Conservation (phyloP, 2,113 vertebrate genomes). For the Pelobates fuscus region DNA sequence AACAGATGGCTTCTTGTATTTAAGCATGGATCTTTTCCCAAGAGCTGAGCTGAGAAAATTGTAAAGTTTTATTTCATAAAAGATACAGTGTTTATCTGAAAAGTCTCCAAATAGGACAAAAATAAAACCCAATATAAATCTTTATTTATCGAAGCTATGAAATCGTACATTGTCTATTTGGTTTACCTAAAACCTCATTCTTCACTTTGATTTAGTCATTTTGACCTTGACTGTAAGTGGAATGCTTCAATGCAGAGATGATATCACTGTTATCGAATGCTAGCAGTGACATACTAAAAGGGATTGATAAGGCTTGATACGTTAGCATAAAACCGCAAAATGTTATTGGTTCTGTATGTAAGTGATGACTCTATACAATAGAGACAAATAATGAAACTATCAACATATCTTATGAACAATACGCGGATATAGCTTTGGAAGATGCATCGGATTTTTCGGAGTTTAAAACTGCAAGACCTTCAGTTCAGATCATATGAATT, state of each 20-base stretch:
- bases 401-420: too few relatives aligned
- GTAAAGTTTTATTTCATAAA: neutral
- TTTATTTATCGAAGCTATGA: neutral
- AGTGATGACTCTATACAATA: too few relatives aligned
- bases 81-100: conserved; percentile 4
- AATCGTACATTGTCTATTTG: neutral
- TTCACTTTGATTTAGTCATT: neutral
- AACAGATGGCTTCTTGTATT: neutral
- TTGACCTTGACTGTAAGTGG: neutral
- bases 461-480: too few relatives aligned
- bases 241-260: neutral
- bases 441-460: too few relatives aligned
- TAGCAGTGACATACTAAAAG: too few relatives aligned
- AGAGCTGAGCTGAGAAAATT: neutral
- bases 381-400: too few relatives aligned
- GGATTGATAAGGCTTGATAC: too few relatives aligned
- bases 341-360: too few relatives aligned
- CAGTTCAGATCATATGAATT: too few relatives aligned
- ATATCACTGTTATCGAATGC: conserved; percentile 8
- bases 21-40: neutral
- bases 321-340: too few relatives aligned
- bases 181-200: neutral
- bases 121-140: neutral
- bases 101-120: neutral
- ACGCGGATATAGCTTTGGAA: too few relatives aligned